Evolutionary conservation across 2,888 invertebrate species (phyloP), one percentile per base, ranked within the genome.

Genomic region (Papilio gigon): DNA sequence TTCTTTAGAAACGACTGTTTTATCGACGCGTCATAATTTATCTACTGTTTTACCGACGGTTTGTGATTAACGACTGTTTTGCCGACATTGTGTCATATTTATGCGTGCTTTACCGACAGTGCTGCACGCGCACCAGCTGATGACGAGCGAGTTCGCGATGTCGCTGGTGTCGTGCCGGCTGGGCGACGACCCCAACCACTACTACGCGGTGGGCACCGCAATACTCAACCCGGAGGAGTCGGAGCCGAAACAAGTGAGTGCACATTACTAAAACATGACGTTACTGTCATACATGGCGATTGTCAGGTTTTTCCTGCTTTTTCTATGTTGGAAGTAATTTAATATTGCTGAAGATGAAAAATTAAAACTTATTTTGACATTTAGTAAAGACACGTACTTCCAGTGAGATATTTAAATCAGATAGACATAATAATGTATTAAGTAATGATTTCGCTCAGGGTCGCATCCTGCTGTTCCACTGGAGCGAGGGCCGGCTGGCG

Each of bases 161-260:
- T 97, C 98, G 33, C 91, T 99, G 67, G 96, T 98, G 78, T 98
- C 98, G 1, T 97, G 97, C 69, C 95, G 95, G 82, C 92, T 99
- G 61, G 98, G 98, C 2, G 98, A 98, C 78, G 99, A 99, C 89
- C 94, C 96, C 0, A 96, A 95, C 77, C 95, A 96, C 4, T 99
- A 99, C 90, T 99, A 96, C 88, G 95, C 99, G 17, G 96, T 98
- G 25, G 99, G 99, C 68, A 99, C 99, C 0, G 98, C 98, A 1
- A 91, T 98, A 64, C 95, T 99, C 4, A 96, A 97, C 88, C 97
- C 98, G 0, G 99, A 99, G 82, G 99, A 99, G 81, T 95, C 97
- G 0, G 99, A 99, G 83, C 98, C 99, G 0, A 98, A 97, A 86
- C 95, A 96, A 86, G 93, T 92, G 77, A 14, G 12, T 12, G 12